Conservation (phyloP, 2,797 vertebrate species). For the Eulemur rubriventer region DNA sequence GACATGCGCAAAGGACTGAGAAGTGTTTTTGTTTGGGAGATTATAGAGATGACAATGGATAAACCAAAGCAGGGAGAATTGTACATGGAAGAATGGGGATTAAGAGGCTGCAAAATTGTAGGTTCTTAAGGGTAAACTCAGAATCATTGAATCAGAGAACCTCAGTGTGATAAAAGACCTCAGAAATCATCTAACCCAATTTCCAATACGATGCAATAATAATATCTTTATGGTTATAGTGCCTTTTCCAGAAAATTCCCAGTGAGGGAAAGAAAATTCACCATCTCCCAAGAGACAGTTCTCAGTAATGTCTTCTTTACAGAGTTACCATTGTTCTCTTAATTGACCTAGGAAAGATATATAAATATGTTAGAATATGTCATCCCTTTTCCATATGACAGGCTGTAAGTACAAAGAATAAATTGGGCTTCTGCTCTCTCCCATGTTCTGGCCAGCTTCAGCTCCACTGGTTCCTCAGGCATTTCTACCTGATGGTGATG, state of each 20-base stretch:
- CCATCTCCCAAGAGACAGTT: not conserved
- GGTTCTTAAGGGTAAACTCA: slow-evolving; percentile 19
- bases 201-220: slow-evolving; percentile 20
- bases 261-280: not conserved
- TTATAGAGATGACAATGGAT: not conserved
- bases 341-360: not conserved
- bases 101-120: not conserved
- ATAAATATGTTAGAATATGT: slow-evolving; percentile 3
- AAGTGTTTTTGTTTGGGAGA: not conserved
- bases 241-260: slow-evolving; percentile 6
- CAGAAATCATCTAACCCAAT: not conserved
- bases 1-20: not conserved
- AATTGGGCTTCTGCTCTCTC: not conserved
- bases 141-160: not conserved
- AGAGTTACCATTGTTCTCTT: not conserved
- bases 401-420: not conserved
- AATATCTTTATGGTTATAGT: not conserved
- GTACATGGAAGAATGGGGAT: not conserved
- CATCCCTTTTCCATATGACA: not conserved
- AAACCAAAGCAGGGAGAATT: not conserved
- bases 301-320: slow-evolving; percentile 2
- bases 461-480: slow-evolving; percentile 89
- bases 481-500: slow-evolving; percentile 85
- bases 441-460: slow-evolving; percentile 81
- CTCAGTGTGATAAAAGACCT: not conserved